Evolutionary conservation across 2,113 vertebrate genomes (phyloP), one percentile per base, ranked within the genome.

Genomic region (Damaliscus lunatus): DNA sequence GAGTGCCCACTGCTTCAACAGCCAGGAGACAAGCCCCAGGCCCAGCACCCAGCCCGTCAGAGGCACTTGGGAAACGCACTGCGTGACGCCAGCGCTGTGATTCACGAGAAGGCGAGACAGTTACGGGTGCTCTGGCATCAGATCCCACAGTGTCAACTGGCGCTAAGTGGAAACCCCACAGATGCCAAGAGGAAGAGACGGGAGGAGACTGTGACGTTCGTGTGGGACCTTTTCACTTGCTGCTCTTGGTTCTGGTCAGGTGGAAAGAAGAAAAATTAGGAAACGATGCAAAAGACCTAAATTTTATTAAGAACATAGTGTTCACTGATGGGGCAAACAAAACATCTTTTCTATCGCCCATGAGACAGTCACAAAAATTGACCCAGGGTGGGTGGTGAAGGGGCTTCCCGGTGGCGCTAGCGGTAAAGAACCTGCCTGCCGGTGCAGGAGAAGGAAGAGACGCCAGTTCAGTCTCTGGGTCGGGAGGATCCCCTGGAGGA

Each of bases 61-160:
- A 3, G 48, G 6, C 17, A 11, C 36, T 7, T 7, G 6, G 55
- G 4, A 14, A 46, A 21, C 3, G 27, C 6, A 15, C 16, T 3
- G 36, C 7, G 3, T 0, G 2, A 3, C 0, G n/a, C 43, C 3
- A 6, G 21, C 0, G 0, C 60, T 14, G 14, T 10, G 43, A 40
- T 4, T 48, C 27, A n/a, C 1, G 4, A 23, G 74, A 59, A 46
- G 33, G 8, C 0, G 0, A 0, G 0, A 16, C 6, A 4, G 8
- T 3, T 11, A 12, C 1, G 53, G 36, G 1, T 2, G 7, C 46
- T 12, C 16, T 7, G n/a, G 36, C 90, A 25, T 33, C 60, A 21
- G 17, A 3, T 1, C 27, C 5, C 48, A 43, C 55, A 1, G 60
- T 71, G 5, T 1, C 29, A 1, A 1, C 4, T 1, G 2, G 10